Conservation (phyloP, 2,888 invertebrate genomes). For the Labia minor region DNA sequence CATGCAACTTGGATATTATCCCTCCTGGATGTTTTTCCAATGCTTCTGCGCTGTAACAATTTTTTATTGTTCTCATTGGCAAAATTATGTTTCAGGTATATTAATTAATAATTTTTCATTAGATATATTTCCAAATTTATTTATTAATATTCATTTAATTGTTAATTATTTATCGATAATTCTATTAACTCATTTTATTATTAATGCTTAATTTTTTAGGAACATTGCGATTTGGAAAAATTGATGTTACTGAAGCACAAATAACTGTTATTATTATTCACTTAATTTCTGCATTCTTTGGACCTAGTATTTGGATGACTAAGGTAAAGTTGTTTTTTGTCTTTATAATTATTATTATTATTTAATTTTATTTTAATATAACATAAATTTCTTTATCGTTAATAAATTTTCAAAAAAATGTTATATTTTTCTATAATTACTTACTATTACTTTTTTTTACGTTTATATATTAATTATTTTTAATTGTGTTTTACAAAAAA, state of each 20-base stretch:
- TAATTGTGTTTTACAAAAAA: no score
- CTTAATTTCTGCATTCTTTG: slow-evolving; percentile 73
- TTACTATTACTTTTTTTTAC: no score
- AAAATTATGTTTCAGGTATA: slow-evolving; percentile 90
- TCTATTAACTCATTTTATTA: neutral
- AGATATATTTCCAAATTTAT: slow-evolving; percentile 19
- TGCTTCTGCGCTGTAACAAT: slow-evolving; percentile 89
- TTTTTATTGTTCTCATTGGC: slow-evolving; percentile 99
- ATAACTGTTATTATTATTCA: slow-evolving; percentile 84
- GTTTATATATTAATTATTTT: no score
- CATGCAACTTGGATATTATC: slow-evolving; percentile 81
- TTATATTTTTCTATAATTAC: no score
- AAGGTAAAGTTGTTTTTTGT: no score
- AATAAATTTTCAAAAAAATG: no score
- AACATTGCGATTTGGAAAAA: slow-evolving; percentile 73
- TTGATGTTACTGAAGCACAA: slow-evolving; percentile 98
- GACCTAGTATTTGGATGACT: slow-evolving; percentile 74
- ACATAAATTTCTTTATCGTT: no score
- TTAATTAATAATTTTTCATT: slow-evolving; percentile 16
- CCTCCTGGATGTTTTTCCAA: slow-evolving; percentile 91
- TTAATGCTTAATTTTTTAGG: slow-evolving; percentile 37
- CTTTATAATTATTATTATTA: no score
- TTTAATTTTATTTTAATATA: no score
- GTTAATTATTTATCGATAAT: no score
- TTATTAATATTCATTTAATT: neutral